A percentile compares a stretch with the other conserved stretches of the same genome.
phyloP scores from a whole-genome alignment of 2,797 vertebrate genomes.

The Oreonectes daqikongensis region DNA sequence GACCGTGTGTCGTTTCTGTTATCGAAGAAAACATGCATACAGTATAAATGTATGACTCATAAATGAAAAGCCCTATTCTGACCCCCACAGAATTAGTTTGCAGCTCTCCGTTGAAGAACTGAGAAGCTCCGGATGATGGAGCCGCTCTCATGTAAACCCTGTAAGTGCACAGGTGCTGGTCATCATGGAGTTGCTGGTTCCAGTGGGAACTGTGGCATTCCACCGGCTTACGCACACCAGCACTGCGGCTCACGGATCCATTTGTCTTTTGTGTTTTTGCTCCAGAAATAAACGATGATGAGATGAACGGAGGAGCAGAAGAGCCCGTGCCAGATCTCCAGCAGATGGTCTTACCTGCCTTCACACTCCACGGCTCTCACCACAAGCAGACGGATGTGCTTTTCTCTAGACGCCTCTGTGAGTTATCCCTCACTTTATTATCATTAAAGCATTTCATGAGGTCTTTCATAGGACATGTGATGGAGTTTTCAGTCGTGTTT shows the following conservation, averaged over 20 bases:
- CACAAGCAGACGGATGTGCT: background rate
- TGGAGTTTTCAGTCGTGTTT: too few species aligned
- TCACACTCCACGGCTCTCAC: background rate
- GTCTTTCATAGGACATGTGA: background rate
- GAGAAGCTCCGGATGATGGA: background rate
- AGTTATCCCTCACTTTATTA: slow-evolving; percentile 1
- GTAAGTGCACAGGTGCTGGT: slow-evolving; percentile 30
- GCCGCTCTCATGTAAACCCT: slow-evolving; percentile 32
- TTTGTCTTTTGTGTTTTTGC: slow-evolving; percentile 30
- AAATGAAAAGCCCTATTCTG: too few species aligned
- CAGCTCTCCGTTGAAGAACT: too few species aligned
- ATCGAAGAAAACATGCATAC: too few species aligned
- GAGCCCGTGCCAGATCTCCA: background rate
- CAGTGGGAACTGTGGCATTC: slow-evolving; percentile 44
- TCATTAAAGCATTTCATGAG: background rate
- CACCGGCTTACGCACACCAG: slow-evolving; percentile 8
- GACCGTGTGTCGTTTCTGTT: too few species aligned
- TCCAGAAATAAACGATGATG: slow-evolving; percentile 50
- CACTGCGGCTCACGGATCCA: slow-evolving; percentile 4
- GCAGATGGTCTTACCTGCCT: slow-evolving; percentile 18
- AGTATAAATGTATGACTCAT: too few species aligned
- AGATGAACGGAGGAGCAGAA: slow-evolving; percentile 13
- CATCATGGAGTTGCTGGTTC: slow-evolving; percentile 24
- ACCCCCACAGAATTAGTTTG: too few species aligned
- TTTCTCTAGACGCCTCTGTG: slow-evolving; percentile 19